These are phyloP conservation scores for Silurus asotus DNA, from an alignment of 2,113 vertebrate genomes.

Conservation along the genomic window DNA sequence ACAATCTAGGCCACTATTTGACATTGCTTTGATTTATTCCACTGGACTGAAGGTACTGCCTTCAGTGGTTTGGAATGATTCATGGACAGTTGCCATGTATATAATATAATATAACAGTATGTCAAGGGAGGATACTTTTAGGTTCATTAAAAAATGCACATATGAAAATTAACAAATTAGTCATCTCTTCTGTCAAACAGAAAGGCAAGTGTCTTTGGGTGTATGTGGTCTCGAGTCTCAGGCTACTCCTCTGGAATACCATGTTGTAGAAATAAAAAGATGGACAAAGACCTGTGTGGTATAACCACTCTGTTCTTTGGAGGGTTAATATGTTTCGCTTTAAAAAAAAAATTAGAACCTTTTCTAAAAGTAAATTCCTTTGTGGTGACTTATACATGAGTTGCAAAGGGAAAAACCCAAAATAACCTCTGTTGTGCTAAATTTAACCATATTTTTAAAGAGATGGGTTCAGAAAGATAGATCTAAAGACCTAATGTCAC, in stretches of 20 bases:
- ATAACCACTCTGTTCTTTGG: background rate
- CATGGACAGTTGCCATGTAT: constrained; percentile 40
- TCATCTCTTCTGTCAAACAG: constrained; percentile 63
- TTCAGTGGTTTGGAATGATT: constrained; percentile 54
- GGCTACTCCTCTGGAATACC: background rate
- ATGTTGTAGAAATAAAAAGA: constrained; percentile 57
- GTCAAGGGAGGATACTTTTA: constrained; percentile 59
- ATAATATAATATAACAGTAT: constrained; percentile 30
- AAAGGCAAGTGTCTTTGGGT: constrained; percentile 50
- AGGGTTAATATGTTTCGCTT: background rate
- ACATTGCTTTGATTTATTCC: constrained; percentile 62
- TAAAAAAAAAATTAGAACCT: background rate
- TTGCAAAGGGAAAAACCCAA: background rate
- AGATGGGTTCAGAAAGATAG: background rate
- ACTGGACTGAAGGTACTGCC: constrained; percentile 48
- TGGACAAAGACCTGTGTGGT: constrained; percentile 29
- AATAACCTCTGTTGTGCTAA: background rate
- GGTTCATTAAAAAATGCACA: constrained; percentile 50
- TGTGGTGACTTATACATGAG: background rate
- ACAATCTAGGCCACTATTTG: constrained; percentile 66
- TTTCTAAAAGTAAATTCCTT: background rate
- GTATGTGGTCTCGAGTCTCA: constrained; percentile 59
- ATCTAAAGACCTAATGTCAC: background rate
- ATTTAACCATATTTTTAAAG: background rate
- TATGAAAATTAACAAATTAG: constrained; percentile 63